Evolutionary conservation across 2,797 vertebrate species (phyloP).

Genomic region (Gymnocypris eckloni): DNA sequence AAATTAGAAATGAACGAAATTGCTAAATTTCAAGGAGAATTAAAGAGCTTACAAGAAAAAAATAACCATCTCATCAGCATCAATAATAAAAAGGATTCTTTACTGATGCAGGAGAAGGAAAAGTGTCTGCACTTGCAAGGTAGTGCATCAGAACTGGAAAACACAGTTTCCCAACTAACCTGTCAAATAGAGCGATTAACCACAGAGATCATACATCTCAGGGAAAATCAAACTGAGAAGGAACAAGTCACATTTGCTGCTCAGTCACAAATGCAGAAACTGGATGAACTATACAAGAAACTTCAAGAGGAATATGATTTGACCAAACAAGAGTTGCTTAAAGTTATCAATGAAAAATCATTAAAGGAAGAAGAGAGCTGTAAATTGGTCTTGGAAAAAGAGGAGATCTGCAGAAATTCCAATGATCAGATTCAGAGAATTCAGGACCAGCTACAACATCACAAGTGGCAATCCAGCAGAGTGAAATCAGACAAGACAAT

Average conservation of each 20-base stretch:
- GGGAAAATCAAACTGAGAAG: conserved; percentile 74
- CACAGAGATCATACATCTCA: conserved; percentile 74
- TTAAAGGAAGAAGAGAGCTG: conserved; percentile 73
- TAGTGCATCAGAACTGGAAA: conserved; percentile 74
- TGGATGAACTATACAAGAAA: conserved; percentile 75
- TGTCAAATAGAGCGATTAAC: conserved; percentile 70
- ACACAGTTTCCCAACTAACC: conserved; percentile 66
- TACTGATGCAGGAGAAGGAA: conserved; percentile 74
- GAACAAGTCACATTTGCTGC: conserved; percentile 70
- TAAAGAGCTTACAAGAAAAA: conserved; percentile 70
- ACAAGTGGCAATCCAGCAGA: conserved; percentile 77
- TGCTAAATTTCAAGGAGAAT: conserved; percentile 71
- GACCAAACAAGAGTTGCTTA: conserved; percentile 70
- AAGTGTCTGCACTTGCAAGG: conserved; percentile 69
- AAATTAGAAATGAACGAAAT: conserved; percentile 62
- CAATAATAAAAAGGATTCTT: conserved; percentile 73
- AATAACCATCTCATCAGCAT: conserved; percentile 63
- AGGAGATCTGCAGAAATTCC: conserved; percentile 68
- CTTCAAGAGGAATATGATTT: conserved; percentile 62
- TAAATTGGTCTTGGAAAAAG: conserved; percentile 75
- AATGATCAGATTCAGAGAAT: conserved; percentile 66
- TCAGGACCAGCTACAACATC: conserved; percentile 72
- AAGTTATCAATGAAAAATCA: conserved; percentile 72
- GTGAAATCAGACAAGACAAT: conserved; percentile 75
- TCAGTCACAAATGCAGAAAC: conserved; percentile 77